Percentiles rank a stretch among this genome's conserved stretches.
Evolutionary conservation across 2,888 invertebrate genomes (phyloP).

Genomic region (Lottia scabra): DNA sequence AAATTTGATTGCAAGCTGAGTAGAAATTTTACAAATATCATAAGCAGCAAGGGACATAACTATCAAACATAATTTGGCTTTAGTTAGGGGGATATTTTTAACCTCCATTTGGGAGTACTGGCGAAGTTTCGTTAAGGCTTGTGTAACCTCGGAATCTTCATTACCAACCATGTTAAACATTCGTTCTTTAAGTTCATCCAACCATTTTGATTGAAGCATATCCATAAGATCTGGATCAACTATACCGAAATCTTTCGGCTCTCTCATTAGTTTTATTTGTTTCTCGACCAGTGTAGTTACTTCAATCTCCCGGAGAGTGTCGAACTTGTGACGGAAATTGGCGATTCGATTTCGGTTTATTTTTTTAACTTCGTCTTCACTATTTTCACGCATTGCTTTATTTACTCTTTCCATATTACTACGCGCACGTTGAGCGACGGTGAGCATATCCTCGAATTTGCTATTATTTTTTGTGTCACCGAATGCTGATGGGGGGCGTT

Average conservation of each 20-base stretch:
- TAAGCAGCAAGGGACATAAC: slow-evolving; percentile 55
- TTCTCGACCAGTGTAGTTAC: slow-evolving; percentile 35
- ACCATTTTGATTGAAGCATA: slow-evolving; percentile 28
- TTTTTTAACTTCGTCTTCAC: slow-evolving; percentile 38
- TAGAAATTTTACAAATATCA: slow-evolving; percentile 43
- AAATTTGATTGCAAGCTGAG: slow-evolving; percentile 50
- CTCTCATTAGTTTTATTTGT: slow-evolving; percentile 29
- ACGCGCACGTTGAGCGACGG: neutral
- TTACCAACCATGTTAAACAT: slow-evolving; percentile 21
- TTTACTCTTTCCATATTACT: neutral
- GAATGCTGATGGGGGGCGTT: neutral
- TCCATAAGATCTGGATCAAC: neutral
- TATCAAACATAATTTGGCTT: slow-evolving; percentile 51
- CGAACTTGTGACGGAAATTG: slow-evolving; percentile 38
- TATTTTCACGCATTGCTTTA: slow-evolving; percentile 27
- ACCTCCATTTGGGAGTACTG: slow-evolving; percentile 41
- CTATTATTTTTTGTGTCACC: too few relatives aligned
- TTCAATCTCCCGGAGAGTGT: slow-evolving; percentile 30
- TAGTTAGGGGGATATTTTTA: slow-evolving; percentile 37
- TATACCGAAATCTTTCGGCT: slow-evolving; percentile 21
- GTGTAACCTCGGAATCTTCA: slow-evolving; percentile 28
- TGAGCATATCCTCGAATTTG: too few relatives aligned
- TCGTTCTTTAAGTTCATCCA: slow-evolving; percentile 39
- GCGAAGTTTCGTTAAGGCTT: slow-evolving; percentile 36
- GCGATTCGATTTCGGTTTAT: slow-evolving; percentile 41